Evolutionary conservation across 37 sponge, comb jelly and placozoan species (phyloP).

Genomic region (Axinella damicornis): DNA sequence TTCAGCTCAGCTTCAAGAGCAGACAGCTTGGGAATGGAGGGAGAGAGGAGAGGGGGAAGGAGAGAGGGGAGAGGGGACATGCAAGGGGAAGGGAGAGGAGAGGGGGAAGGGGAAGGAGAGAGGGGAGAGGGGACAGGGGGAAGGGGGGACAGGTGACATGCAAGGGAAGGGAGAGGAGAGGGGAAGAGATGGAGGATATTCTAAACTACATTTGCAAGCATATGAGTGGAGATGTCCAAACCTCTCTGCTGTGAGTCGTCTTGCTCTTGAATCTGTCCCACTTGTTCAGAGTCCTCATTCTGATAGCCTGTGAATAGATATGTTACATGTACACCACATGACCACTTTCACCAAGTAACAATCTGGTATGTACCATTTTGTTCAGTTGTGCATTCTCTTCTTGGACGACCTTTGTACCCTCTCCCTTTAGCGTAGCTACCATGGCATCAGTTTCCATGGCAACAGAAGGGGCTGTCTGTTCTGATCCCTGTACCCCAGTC

Average conservation of each 20-base stretch:
- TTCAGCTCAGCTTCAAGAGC: slow-evolving; percentile 35
- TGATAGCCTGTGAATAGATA: slow-evolving; percentile 19
- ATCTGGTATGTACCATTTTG: slow-evolving; percentile 26
- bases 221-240: too few species aligned
- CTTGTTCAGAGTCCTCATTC: slow-evolving; percentile 30
- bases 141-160: neutral
- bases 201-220: too few species aligned
- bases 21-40: slow-evolving; percentile 30
- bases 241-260: slow-evolving; percentile 9
- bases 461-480: too few species aligned
- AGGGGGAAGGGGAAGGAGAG: too few species aligned
- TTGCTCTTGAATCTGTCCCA: slow-evolving; percentile 36
- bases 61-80: too few species aligned
- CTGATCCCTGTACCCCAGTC: too few species aligned
- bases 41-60: neutral
- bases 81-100: too few species aligned
- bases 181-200: too few species aligned
- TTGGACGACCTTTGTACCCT: slow-evolving; percentile 49
- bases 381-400: slow-evolving; percentile 63
- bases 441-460: neutral
- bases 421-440: slow-evolving; percentile 17
- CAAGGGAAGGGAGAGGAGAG: too few species aligned
- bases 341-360: neutral
- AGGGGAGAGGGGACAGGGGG: too few species aligned
- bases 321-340: slow-evolving; percentile 14